Conservation (phyloP, 1,140 invertebrate genomes). For the Camponotus floridanus region DNA sequence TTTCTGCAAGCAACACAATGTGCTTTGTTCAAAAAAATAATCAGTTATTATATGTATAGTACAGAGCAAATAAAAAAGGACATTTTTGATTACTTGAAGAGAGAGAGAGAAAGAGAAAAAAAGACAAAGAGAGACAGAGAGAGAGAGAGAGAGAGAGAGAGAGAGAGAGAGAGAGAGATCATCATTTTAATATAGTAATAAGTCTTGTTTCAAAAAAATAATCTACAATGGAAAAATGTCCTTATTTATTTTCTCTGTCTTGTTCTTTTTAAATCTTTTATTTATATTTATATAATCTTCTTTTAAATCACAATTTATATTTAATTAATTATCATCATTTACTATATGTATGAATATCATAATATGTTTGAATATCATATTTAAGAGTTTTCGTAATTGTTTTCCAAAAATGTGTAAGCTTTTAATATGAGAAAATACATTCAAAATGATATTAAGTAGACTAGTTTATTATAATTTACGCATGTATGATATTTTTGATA, state of each 20-base stretch:
- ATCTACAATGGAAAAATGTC: too few relatives aligned
- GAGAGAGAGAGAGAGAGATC: too few relatives aligned
- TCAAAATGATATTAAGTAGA: background rate
- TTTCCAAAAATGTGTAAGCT: background rate
- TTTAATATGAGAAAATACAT: background rate
- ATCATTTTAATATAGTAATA: too few relatives aligned
- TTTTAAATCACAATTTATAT: background rate
- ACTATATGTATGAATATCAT: background rate
- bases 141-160: too few relatives aligned
- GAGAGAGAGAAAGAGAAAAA: too few relatives aligned
- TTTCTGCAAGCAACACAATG: background rate
- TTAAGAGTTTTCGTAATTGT: background rate
- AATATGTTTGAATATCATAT: background rate
- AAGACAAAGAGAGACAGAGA: too few relatives aligned
- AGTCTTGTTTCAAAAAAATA: too few relatives aligned
- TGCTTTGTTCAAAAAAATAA: background rate
- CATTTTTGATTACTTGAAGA: background rate
- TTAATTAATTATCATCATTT: background rate
- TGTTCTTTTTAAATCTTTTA: too few relatives aligned
- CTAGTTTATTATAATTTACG: conserved; percentile 37
- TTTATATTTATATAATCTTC: too few relatives aligned
- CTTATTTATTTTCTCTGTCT: too few relatives aligned
- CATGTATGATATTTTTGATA: background rate
- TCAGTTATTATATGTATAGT: background rate
- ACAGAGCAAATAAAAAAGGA: background rate